These are phyloP conservation scores for Sympetrum striolatum DNA, from an alignment of 2,888 invertebrate species.

Conservation along the genomic window DNA sequence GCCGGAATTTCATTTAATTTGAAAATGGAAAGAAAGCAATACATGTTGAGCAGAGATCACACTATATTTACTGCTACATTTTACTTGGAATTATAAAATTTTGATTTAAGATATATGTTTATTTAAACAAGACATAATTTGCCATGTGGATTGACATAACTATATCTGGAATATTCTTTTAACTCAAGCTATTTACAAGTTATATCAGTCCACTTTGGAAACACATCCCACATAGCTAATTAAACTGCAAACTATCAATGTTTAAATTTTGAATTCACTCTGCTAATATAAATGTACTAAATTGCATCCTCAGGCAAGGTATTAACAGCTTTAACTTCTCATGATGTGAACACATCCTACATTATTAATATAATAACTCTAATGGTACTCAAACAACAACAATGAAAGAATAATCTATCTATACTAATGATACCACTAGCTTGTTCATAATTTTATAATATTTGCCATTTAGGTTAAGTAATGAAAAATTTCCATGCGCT, in stretches of 20 bases:
- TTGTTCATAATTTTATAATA: not conserved
- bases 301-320: not conserved
- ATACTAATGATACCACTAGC: not conserved
- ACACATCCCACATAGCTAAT: not conserved
- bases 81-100: not conserved
- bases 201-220: not conserved
- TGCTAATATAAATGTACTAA: not conserved
- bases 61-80: not conserved
- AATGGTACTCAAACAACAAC: constrained; percentile 17
- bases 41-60: constrained; percentile 20
- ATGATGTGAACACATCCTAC: not conserved
- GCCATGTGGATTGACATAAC: not conserved
- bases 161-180: not conserved
- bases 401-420: not conserved
- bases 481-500: not conserved
- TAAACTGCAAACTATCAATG: not conserved
- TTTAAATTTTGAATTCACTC: not conserved
- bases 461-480: not conserved
- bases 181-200: not conserved
- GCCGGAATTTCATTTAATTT: constrained; percentile 29
- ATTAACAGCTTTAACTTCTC: not conserved
- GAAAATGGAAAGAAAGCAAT: not conserved
- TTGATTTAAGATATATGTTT: not conserved
- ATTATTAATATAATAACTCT: constrained; percentile 7
- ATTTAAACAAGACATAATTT: not conserved